A percentile compares a stretch with the other conserved stretches of the same genome.
Evolutionary conservation across 1,140 invertebrate genomes (phyloP).

Genomic region (Centruroides vittatus): DNA sequence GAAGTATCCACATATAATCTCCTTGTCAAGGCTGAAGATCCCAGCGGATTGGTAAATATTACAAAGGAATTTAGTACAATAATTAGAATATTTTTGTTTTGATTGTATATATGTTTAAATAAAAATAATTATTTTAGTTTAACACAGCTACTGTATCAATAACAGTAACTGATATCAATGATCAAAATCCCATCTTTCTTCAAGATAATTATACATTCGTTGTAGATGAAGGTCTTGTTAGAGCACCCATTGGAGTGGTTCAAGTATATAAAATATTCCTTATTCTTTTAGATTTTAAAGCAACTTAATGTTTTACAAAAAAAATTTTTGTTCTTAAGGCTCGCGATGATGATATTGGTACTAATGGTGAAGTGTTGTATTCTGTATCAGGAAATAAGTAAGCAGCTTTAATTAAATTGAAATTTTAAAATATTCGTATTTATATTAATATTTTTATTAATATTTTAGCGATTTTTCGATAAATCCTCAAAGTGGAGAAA

Average conservation of each 20-base stretch:
- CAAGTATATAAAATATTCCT: slow-evolving; percentile 39
- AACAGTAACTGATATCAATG: slow-evolving; percentile 76
- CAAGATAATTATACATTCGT: slow-evolving; percentile 66
- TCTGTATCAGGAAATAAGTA: slow-evolving; percentile 52
- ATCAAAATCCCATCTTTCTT: slow-evolving; percentile 57
- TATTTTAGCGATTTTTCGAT: slow-evolving; percentile 37
- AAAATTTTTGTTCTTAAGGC: slow-evolving; percentile 14
- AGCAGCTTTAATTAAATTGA: background rate
- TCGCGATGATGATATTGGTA: slow-evolving; percentile 59
- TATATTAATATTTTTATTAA: background rate
- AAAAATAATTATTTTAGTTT: slow-evolving; percentile 24
- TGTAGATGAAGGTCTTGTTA: slow-evolving; percentile 59
- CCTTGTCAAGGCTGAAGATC: slow-evolving; percentile 68
- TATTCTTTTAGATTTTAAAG: background rate
- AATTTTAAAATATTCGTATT: no score
- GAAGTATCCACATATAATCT: slow-evolving; percentile 68
- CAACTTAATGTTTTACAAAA: background rate
- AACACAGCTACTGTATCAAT: slow-evolving; percentile 72
- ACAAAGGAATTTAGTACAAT: background rate
- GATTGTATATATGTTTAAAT: no score
- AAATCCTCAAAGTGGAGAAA: slow-evolving; percentile 59
- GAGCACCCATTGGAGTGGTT: slow-evolving; percentile 55
- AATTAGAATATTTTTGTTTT: background rate
- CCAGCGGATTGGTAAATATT: slow-evolving; percentile 44
- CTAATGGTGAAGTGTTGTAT: slow-evolving; percentile 41